A percentile compares a stretch with the other conserved stretches of the same genome.
phyloP scores from a whole-genome alignment of 2,113 vertebrate genomes.

The Oncorhynchus clarkii region DNA sequence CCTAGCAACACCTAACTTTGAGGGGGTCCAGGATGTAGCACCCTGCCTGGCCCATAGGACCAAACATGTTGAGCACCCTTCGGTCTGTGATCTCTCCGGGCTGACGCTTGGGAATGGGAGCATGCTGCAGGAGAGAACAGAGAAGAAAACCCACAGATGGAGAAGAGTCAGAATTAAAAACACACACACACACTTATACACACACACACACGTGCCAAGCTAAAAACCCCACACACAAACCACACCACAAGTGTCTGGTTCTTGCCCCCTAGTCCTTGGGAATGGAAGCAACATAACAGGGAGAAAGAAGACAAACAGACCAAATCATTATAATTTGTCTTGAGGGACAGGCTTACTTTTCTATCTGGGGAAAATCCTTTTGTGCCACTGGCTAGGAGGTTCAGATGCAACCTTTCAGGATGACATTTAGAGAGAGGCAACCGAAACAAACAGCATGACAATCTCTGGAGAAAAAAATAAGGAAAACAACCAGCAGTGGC shows the following conservation, averaged over 20 bases:
- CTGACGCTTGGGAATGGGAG: constrained; percentile 62
- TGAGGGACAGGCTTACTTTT: constrained; percentile 25
- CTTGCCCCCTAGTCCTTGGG: constrained; percentile 3
- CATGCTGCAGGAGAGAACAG: constrained; percentile 60
- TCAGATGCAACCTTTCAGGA: constrained; percentile 44
- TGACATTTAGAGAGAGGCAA: constrained; percentile 62
- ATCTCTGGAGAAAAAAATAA: constrained; percentile 28
- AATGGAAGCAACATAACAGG: constrained; percentile 5
- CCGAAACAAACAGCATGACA: constrained; percentile 29
- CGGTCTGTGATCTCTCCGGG: constrained; percentile 79
- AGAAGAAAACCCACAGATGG: neutral
- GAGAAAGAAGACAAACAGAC: neutral
- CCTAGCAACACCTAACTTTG: constrained; percentile 68
- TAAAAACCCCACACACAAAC: no score
- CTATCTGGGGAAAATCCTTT: constrained; percentile 11
- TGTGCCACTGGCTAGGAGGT: constrained; percentile 37
- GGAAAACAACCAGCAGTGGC: constrained; percentile 27
- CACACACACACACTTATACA: neutral
- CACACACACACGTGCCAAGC: neutral
- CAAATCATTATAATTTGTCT: constrained; percentile 12
- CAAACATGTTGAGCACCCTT: constrained; percentile 82
- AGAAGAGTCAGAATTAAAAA: no score
- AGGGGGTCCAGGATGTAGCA: constrained; percentile 81
- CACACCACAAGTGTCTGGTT: neutral
- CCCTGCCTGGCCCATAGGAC: constrained; percentile 58